Conservation (phyloP, 2,113 vertebrate species). For the Glaucomys volans region DNA sequence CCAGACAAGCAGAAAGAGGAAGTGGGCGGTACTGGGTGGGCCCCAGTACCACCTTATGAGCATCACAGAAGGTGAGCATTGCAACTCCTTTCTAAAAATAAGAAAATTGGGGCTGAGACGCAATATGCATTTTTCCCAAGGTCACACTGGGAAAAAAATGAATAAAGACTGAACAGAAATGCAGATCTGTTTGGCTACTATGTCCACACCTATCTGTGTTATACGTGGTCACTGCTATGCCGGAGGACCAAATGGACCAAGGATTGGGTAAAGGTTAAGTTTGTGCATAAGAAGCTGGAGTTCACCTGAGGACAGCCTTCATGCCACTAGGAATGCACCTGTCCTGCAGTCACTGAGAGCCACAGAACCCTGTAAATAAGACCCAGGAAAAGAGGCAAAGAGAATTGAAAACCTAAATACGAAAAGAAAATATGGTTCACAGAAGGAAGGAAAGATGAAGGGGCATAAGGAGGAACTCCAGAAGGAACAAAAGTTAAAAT, state of each 20-base stretch:
- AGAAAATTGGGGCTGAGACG: not conserved
- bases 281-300: not conserved
- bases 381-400: not conserved
- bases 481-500: constrained; percentile 36
- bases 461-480: not conserved
- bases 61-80: not conserved
- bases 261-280: not conserved
- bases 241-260: not conserved
- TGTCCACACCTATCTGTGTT: not conserved
- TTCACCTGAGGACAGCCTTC: not conserved
- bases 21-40: rapidly evolving
- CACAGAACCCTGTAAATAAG: not conserved
- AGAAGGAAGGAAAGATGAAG: not conserved
- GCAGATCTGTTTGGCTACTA: not conserved
- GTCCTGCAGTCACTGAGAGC: not conserved
- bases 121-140: not conserved
- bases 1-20: not conserved
- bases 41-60: not conserved
- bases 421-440: not conserved
- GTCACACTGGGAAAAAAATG: constrained; percentile 50
- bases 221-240: not conserved
- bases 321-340: not conserved
- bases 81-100: not conserved
- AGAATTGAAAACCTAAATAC: not conserved
- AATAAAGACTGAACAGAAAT: not conserved